Conservation (phyloP, 1,140 invertebrate genomes). For the Streblospio benedicti region DNA sequence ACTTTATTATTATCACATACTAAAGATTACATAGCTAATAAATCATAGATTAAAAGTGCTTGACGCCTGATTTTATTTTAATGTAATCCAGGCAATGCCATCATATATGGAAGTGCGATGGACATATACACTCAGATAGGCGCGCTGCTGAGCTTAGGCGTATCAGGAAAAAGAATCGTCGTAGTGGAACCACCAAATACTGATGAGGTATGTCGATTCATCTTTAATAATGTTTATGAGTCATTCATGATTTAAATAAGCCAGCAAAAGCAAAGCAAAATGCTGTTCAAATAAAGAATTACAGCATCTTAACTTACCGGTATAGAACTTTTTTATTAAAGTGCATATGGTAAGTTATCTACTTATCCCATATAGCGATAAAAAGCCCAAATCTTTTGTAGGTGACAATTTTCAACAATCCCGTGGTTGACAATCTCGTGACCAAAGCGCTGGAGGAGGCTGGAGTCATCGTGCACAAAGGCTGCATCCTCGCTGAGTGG, state of each 20-base stretch:
- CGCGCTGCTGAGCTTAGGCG: slow-evolving; percentile 29
- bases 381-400: slow-evolving; percentile 17
- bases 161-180: slow-evolving; percentile 29
- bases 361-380: too few relatives aligned
- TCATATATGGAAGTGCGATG: slow-evolving; percentile 37
- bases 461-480: slow-evolving; percentile 32
- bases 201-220: slow-evolving; percentile 24
- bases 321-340: neutral
- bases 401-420: slow-evolving; percentile 40
- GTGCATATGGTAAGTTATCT: neutral
- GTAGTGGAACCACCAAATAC: slow-evolving; percentile 31
- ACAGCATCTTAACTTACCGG: neutral
- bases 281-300: too few relatives aligned
- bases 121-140: slow-evolving; percentile 38
- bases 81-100: slow-evolving; percentile 26
- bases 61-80: too few relatives aligned
- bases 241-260: too few relatives aligned
- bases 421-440: slow-evolving; percentile 55
- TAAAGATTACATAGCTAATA: neutral
- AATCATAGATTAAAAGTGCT: too few relatives aligned
- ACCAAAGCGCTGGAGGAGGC: slow-evolving; percentile 74
- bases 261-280: too few relatives aligned
- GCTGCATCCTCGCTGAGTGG: slow-evolving; percentile 38
- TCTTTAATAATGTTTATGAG: neutral
- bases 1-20: neutral